Percentiles rank a stretch among this genome's conserved stretches.
Evolutionary conservation across 2,888 invertebrate species (phyloP).

Genomic region (Hirudinaria manillensis): DNA sequence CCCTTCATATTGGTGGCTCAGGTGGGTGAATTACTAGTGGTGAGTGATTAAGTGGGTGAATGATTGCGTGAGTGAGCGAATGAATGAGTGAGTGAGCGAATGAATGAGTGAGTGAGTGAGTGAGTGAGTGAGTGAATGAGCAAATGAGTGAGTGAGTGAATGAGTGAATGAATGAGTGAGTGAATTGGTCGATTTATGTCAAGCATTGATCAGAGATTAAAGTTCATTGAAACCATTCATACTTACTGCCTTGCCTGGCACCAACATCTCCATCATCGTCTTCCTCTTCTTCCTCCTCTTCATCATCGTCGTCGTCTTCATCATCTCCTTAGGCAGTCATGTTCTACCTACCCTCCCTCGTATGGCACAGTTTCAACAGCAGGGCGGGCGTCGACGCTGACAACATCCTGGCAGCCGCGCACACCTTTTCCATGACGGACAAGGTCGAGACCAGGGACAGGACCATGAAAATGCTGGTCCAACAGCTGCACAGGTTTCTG

Average conservation of each 20-base stretch:
- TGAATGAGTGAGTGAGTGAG: not conserved
- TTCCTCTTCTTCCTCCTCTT: not conserved
- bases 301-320: not conserved
- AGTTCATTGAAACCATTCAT: too few relatives aligned
- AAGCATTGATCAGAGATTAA: too few relatives aligned
- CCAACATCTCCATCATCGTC: too few relatives aligned
- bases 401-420: slow-evolving; percentile 34
- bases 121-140: too few relatives aligned
- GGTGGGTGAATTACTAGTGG: slow-evolving; percentile 10
- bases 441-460: slow-evolving; percentile 33
- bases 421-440: slow-evolving; percentile 33
- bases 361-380: slow-evolving; percentile 52
- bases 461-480: slow-evolving; percentile 33
- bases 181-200: not conserved
- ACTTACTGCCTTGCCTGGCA: too few relatives aligned
- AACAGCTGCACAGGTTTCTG: slow-evolving; percentile 37
- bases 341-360: slow-evolving; percentile 52
- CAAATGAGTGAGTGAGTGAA: too few relatives aligned
- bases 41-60: not conserved
- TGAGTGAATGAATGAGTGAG: too few relatives aligned
- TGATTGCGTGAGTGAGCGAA: too few relatives aligned
- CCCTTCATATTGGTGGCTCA: slow-evolving; percentile 49
- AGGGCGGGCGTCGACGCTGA: slow-evolving; percentile 42
- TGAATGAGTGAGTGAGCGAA: not conserved
- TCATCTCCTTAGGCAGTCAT: slow-evolving; percentile 46